Evolutionary conservation across 2,113 vertebrate species (phyloP).

Genomic region (Platysteira castanea): DNA sequence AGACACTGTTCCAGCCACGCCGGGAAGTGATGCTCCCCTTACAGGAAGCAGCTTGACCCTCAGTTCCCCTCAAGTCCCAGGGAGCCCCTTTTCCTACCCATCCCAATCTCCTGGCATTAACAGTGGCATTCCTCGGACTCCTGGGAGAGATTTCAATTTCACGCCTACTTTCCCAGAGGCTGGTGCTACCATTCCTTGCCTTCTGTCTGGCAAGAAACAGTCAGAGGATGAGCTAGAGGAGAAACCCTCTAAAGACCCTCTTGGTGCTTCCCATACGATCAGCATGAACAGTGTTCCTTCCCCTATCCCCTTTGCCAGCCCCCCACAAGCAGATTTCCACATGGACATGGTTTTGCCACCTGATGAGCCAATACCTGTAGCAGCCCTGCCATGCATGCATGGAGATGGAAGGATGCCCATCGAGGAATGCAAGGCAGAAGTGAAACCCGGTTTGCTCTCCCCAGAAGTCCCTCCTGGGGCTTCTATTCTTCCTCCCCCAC

Average conservation of each 20-base stretch:
- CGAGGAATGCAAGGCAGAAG: constrained; percentile 53
- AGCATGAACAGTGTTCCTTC: constrained; percentile 72
- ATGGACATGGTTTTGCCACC: constrained; percentile 51
- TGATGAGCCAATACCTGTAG: constrained; percentile 53
- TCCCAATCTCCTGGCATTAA: constrained; percentile 88
- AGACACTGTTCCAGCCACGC: constrained; percentile 86
- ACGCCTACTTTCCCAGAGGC: constrained; percentile 90
- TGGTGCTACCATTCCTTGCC: constrained; percentile 73
- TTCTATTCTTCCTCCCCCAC: constrained; percentile 71
- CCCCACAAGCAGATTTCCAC: constrained; percentile 57
- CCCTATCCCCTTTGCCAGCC: constrained; percentile 65
- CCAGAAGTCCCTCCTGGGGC: constrained; percentile 58
- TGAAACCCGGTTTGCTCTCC: constrained; percentile 60
- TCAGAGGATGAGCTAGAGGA: constrained; percentile 84
- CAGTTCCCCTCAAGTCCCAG: constrained; percentile 88
- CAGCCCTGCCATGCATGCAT: constrained; percentile 52
- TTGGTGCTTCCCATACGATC: constrained; percentile 62
- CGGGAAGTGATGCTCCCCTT: constrained; percentile 85
- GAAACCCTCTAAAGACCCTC: constrained; percentile 82
- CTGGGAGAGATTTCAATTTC: constrained; percentile 93
- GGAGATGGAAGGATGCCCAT: constrained; percentile 58
- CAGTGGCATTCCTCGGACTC: constrained; percentile 91
- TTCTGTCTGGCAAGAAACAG: constrained; percentile 75
- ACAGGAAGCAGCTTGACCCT: constrained; percentile 85
- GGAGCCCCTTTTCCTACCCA: constrained; percentile 94